These are phyloP conservation scores for Apamea sordens DNA, from an alignment of 2,888 invertebrate species.

Conservation along the genomic window DNA sequence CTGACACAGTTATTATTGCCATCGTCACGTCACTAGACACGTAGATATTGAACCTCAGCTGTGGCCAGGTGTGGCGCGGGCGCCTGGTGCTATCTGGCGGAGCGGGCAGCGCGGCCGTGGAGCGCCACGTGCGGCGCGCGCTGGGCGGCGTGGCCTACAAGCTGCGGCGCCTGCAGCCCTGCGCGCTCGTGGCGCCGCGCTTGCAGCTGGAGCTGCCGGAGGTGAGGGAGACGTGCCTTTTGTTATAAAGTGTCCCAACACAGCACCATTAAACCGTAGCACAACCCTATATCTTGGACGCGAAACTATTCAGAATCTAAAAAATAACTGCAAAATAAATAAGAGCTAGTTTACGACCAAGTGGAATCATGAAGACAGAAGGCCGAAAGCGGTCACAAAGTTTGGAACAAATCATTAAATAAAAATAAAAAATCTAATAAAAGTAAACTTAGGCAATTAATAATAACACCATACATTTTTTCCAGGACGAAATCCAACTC, in stretches of 20 bases:
- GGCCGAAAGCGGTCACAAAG: background rate
- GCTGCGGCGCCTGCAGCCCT: conserved; percentile 96
- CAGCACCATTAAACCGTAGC: too few species aligned
- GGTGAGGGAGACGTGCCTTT: conserved; percentile 78
- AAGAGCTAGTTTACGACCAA: too few species aligned
- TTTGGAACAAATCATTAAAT: background rate
- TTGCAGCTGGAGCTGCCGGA: conserved; percentile 97
- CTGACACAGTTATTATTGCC: too few species aligned
- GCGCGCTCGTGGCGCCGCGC: conserved; percentile 94
- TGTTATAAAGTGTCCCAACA: background rate
- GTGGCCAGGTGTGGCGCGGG: conserved; percentile 86
- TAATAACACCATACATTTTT: background rate
- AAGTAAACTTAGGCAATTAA: background rate
- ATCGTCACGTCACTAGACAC: too few species aligned
- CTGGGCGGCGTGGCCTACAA: conserved; percentile 96
- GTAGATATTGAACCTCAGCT: too few species aligned
- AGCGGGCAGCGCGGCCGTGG: conserved; percentile 68
- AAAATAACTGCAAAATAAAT: too few species aligned
- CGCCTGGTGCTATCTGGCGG: conserved; percentile 69
- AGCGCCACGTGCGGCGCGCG: conserved; percentile 85
- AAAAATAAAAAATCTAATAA: background rate
- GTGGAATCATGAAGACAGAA: background rate
- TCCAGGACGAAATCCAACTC: conserved; percentile 91
- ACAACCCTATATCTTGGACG: too few species aligned
- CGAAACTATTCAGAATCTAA: too few species aligned